Conservation (phyloP, 1,140 invertebrate species). For the Cataglyphis hispanica region DNA sequence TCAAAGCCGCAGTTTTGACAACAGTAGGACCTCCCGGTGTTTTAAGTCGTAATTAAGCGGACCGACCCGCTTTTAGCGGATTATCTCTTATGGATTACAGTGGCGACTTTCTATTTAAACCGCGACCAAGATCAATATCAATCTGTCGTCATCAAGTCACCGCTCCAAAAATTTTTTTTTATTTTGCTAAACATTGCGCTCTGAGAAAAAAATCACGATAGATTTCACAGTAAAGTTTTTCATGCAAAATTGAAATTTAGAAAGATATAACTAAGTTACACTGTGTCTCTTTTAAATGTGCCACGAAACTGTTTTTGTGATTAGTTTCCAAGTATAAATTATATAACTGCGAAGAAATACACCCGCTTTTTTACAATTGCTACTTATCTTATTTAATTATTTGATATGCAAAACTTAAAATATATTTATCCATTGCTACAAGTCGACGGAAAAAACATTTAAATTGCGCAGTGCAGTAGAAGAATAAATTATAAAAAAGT, state of each 20-base stretch:
- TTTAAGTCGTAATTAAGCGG: constrained; percentile 78
- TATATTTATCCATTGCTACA: not conserved
- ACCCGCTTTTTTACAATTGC: not conserved
- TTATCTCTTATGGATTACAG: constrained; percentile 67
- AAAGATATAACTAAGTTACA: not conserved
- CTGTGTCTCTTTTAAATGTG: too few relatives aligned
- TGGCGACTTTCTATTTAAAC: constrained; percentile 6
- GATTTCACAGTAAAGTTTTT: not conserved
- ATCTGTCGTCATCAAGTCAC: constrained; percentile 22
- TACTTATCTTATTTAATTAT: constrained; percentile 18
- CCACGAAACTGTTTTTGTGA: too few relatives aligned
- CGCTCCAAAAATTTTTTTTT: not conserved
- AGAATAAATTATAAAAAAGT: constrained; percentile 42
- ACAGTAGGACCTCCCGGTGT: constrained; percentile 67
- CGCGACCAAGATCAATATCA: constrained; percentile 12
- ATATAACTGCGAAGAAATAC: too few relatives aligned
- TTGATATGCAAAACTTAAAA: not conserved
- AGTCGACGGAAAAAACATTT: not conserved
- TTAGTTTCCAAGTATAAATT: too few relatives aligned
- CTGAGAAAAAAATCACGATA: not conserved
- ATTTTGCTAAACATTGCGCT: not conserved
- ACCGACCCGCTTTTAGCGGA: constrained; percentile 54
- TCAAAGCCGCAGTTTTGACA: constrained; percentile 74
- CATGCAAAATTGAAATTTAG: not conserved
- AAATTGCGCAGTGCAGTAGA: not conserved